These are phyloP conservation scores for Steatocranus sp. DNA, from an alignment of 2,797 vertebrate species.

Conservation along the genomic window DNA sequence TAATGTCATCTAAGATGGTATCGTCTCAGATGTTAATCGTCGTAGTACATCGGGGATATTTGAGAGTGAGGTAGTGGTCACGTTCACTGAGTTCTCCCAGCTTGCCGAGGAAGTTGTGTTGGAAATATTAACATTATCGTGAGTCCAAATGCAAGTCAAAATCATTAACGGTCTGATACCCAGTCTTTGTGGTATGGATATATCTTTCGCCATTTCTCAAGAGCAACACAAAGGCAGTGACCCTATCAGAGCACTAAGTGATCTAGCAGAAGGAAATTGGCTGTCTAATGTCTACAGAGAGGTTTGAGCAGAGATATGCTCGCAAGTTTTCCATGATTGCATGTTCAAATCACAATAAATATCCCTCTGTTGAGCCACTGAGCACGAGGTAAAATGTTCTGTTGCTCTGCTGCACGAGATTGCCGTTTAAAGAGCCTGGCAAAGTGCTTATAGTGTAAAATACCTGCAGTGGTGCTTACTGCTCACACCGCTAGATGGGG, in stretches of 20 bases:
- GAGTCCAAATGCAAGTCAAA: conserved; percentile 53
- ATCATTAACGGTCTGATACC: conserved; percentile 39
- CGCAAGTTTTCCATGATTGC: conserved; percentile 70
- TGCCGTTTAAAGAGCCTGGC: conserved; percentile 41
- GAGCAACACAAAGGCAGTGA: conserved; percentile 51
- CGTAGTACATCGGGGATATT: neutral
- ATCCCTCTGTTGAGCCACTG: conserved; percentile 39
- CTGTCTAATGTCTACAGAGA: conserved; percentile 66
- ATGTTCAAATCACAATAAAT: conserved; percentile 71
- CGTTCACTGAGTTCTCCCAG: neutral
- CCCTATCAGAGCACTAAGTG: conserved; percentile 61
- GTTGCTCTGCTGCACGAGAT: conserved; percentile 32
- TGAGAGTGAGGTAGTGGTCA: conserved; percentile 11
- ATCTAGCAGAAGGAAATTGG: conserved; percentile 70
- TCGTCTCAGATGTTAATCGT: conserved; percentile 44
- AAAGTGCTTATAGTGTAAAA: conserved; percentile 20
- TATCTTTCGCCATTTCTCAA: conserved; percentile 50
- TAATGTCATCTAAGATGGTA: conserved; percentile 37
- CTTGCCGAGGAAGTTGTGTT: conserved; percentile 44
- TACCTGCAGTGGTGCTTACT: conserved; percentile 22
- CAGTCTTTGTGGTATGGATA: conserved; percentile 51
- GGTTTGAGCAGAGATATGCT: conserved; percentile 66
- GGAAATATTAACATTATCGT: conserved; percentile 42
- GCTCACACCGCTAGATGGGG: conserved; percentile 9
- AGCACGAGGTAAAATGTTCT: conserved; percentile 51